Conservation (phyloP, 1,140 invertebrate species). For the Formica exsecta region DNA sequence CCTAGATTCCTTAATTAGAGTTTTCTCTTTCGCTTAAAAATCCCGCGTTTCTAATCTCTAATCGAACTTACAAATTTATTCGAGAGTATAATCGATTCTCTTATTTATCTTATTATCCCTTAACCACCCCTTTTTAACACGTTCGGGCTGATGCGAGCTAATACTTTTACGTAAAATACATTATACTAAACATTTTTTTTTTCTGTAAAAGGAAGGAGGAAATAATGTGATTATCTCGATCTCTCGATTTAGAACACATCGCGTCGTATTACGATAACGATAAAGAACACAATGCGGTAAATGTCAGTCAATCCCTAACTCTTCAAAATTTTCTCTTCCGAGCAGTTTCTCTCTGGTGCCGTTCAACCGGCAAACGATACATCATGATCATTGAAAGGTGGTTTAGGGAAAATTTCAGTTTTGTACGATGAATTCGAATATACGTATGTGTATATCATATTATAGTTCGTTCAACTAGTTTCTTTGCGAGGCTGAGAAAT, state of each 20-base stretch:
- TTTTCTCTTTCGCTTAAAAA: conserved; percentile 46
- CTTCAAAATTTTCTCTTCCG: not conserved
- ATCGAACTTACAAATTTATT: conserved; percentile 51
- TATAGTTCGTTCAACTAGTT: conserved; percentile 47
- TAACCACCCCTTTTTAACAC: conserved; percentile 34
- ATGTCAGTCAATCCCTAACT: conserved; percentile 33
- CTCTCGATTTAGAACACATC: conserved; percentile 61
- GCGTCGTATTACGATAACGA: conserved; percentile 38
- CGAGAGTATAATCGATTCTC: conserved; percentile 39
- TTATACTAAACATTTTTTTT: not conserved
- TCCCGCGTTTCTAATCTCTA: conserved; percentile 28
- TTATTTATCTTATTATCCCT: conserved; percentile 47
- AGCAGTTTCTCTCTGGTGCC: not conserved
- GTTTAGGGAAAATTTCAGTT: conserved; percentile 48
- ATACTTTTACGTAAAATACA: conserved; percentile 49
- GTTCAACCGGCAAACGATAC: not conserved
- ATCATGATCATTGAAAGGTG: conserved; percentile 18
- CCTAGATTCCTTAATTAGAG: conserved; percentile 46
- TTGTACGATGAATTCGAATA: conserved; percentile 29
- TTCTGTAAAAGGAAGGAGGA: conserved; percentile 16
- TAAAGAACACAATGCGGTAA: conserved; percentile 66
- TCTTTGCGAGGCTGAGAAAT: conserved; percentile 49
- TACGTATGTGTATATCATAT: conserved; percentile 6
- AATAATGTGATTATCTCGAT: not conserved
- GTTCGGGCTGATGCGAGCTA: conserved; percentile 29